Conservation (phyloP, 2,888 invertebrate species). For the Fissipunctia ypsillon region DNA sequence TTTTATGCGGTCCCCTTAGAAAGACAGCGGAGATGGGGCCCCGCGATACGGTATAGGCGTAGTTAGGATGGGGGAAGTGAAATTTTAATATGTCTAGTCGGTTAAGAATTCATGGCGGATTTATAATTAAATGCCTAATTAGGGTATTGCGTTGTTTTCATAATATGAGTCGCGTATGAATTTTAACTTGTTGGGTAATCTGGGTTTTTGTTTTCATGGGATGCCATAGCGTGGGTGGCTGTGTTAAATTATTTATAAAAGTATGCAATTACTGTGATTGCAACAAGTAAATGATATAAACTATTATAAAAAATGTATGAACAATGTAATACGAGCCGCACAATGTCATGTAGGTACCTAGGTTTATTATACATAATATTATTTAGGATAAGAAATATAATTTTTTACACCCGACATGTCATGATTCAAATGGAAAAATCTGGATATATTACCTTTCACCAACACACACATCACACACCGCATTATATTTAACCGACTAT, state of each 20-base stretch:
- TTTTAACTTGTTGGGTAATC: slow-evolving; percentile 76
- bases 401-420: rapidly evolving
- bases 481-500: no score
- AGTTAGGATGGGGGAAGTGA: slow-evolving; percentile 85
- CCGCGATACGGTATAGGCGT: slow-evolving; percentile 86
- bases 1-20: slow-evolving; percentile 91
- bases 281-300: slow-evolving; percentile 3
- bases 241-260: slow-evolving; percentile 53
- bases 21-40: slow-evolving; percentile 89
- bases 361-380: not conserved
- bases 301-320: slow-evolving; percentile 3
- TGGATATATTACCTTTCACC: not conserved
- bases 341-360: not conserved
- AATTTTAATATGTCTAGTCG: slow-evolving; percentile 89
- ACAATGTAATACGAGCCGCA: not conserved
- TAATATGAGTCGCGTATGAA: slow-evolving; percentile 77
- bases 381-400: not conserved
- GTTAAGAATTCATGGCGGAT: slow-evolving; percentile 90
- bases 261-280: slow-evolving; percentile 35
- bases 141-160: slow-evolving; percentile 84
- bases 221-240: slow-evolving; percentile 34
- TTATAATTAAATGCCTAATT: slow-evolving; percentile 90
- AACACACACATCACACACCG: not conserved
- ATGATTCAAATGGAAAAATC: not conserved
- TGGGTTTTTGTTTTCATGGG: slow-evolving; percentile 66